Base-by-base conservation (phyloP, 2,113 vertebrate genomes). In the Struthio camelus region DNA sequence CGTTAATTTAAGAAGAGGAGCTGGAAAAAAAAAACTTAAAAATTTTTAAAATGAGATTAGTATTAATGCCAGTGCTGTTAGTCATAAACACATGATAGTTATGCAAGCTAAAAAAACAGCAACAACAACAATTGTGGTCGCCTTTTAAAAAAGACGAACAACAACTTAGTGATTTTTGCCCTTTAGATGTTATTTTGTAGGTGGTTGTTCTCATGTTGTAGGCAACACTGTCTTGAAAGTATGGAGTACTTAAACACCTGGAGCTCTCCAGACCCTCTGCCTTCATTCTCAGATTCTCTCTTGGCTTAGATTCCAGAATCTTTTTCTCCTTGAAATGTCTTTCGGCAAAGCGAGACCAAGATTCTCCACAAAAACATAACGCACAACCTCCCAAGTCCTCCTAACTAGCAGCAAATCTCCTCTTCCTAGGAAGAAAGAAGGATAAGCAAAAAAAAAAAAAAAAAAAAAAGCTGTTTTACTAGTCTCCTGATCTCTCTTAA, bases 51-150 rank as follows among this genome's bases (percentile, higher is more conserved):
- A 89, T 76, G 30, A 44, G 44, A 77, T 85, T 79, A 69, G 46
- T 85, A 85, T 96, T 95, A 96, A 97, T 80, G 93, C 18, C 87
- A 78, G 15, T 22, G 42, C 54, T 51, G 73, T 94, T 96, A 73
- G 51, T 81, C 67, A 91, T 64, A 90, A 88, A 70, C 59, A 84
- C 10, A 67, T 15, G 25, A 80, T 4, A 86, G 25, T 53, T 87
- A 65, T 11, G 85, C 80, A 89, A 81, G 30, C 36, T 6, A 0
- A 24, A 79, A 76, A 59, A 19, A n/a, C 84, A 77, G 22, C 34
- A 50, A 40, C 56, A 59, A 18, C 32, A 59, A 40, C 56, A 34
- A 27, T 53, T 56, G 24, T 44, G 8, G 3, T 65, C 4, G 16
- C 46, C 42, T 62, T 38, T n/a, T 61, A 85, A 89, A 66, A 27